Conservation (phyloP, 2,888 invertebrate genomes). For the Platypus cylindrus region DNA sequence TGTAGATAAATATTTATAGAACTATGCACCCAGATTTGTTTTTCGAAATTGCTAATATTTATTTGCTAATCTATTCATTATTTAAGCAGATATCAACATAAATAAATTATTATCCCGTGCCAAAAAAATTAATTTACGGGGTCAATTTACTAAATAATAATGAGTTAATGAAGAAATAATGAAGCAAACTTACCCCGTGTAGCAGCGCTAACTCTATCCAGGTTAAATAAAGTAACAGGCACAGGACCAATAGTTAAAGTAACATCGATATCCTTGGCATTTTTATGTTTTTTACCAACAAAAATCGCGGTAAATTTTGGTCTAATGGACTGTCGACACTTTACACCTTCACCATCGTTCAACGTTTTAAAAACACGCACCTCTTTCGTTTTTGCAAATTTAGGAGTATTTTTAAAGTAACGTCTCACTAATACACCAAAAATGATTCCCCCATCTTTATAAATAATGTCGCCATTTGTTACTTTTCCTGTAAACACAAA, state of each 20-base stretch:
- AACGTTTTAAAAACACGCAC: conserved; percentile 29
- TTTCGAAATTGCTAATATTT: too few relatives aligned
- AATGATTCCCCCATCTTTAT: conserved; percentile 24
- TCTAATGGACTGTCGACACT: conserved; percentile 31
- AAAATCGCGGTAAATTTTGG: conserved; percentile 33
- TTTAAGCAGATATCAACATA: not conserved
- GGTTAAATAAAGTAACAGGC: conserved; percentile 34
- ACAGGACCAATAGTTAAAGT: conserved; percentile 31
- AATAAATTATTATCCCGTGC: too few relatives aligned
- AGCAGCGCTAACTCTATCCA: conserved; percentile 34
- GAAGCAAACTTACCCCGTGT: conserved; percentile 33
- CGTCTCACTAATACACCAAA: conserved; percentile 31
- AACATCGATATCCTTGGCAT: conserved; percentile 26
- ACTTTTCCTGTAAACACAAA: conserved; percentile 34
- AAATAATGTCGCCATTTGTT: conserved; percentile 25
- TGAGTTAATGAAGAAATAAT: not conserved
- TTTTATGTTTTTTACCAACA: conserved; percentile 27
- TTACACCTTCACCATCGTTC: conserved; percentile 30
- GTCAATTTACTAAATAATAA: too few relatives aligned
- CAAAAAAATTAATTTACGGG: too few relatives aligned
- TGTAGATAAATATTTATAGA: too few relatives aligned
- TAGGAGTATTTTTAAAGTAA: conserved; percentile 29
- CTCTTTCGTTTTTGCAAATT: conserved; percentile 24
- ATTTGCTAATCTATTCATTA: too few relatives aligned
- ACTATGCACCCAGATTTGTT: too few relatives aligned